Evolutionary conservation across 1,140 invertebrate genomes (phyloP).

Genomic region (Saccostrea glomerata): DNA sequence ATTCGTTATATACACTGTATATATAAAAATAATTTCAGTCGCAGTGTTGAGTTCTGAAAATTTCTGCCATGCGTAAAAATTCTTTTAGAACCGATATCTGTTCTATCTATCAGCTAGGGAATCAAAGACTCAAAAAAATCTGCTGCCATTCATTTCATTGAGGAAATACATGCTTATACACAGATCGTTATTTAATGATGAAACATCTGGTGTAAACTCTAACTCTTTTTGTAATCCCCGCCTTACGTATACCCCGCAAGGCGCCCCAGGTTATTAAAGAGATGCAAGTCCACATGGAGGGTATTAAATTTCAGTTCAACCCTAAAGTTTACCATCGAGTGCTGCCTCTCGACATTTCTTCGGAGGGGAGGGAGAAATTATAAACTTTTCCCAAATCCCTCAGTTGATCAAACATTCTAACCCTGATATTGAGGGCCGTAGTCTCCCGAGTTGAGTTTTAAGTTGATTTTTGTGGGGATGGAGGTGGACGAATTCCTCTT

Average conservation of each 20-base stretch:
- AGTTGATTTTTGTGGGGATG: neutral
- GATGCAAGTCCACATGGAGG: slow-evolving; percentile 41
- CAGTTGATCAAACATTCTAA: neutral
- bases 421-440: neutral
- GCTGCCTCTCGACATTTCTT: slow-evolving; percentile 22
- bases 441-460: neutral
- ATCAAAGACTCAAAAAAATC: neutral
- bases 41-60: too few species aligned
- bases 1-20: too few species aligned
- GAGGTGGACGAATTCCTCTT: slow-evolving; percentile 27
- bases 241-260: neutral
- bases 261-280: slow-evolving; percentile 35
- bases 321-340: slow-evolving; percentile 11
- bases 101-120: neutral
- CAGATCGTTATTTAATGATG: slow-evolving; percentile 23
- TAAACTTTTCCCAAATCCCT: neutral
- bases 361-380: neutral
- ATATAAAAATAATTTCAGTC: too few species aligned
- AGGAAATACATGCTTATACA: slow-evolving; percentile 6
- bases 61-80: neutral
- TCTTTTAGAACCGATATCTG: neutral
- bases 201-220: slow-evolving; percentile 22
- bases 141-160: neutral
- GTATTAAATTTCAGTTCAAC: slow-evolving; percentile 41
- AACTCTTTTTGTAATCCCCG: slow-evolving; percentile 8